A percentile compares a stretch with the other conserved stretches of the same genome.
These are phyloP conservation scores for Heliconius hortense DNA, from an alignment of 2,888 invertebrate genomes.

Conservation along the genomic window DNA sequence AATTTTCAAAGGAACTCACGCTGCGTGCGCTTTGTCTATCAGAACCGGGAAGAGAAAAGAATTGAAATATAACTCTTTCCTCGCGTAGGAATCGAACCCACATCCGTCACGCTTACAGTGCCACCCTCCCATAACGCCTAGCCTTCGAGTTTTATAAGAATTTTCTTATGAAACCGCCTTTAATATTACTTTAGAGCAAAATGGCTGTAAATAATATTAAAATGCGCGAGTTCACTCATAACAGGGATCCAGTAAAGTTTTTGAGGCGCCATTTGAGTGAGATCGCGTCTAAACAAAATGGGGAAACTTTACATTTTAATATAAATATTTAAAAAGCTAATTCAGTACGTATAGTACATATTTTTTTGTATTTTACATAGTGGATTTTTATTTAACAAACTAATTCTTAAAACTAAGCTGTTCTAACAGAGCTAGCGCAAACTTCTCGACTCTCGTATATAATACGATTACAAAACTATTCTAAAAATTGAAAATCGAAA, in stretches of 20 bases:
- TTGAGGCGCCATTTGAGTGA: not conserved
- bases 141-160: not conserved
- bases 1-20: too few relatives aligned
- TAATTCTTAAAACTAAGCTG: not conserved
- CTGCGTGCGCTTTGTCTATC: too few relatives aligned
- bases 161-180: not conserved
- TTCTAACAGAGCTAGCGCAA: too few relatives aligned
- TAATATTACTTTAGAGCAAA: conserved; percentile 20
- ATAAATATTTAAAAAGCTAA: not conserved
- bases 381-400: too few relatives aligned
- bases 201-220: conserved; percentile 29
- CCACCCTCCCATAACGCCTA: not conserved
- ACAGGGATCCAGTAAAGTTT: conserved; percentile 5
- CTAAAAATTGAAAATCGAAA: not conserved
- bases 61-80: too few relatives aligned
- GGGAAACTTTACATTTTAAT: not conserved
- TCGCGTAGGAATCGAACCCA: too few relatives aligned
- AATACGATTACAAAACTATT: too few relatives aligned
- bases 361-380: too few relatives aligned
- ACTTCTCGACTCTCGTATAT: too few relatives aligned
- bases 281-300: conserved; percentile 1
- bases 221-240: conserved; percentile 11
- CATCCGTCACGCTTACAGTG: not conserved
- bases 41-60: too few relatives aligned
- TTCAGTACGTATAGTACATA: not conserved